phyloP scores from a whole-genome alignment of 2,888 invertebrate genomes.

The Willowsia nigromaculata region DNA sequence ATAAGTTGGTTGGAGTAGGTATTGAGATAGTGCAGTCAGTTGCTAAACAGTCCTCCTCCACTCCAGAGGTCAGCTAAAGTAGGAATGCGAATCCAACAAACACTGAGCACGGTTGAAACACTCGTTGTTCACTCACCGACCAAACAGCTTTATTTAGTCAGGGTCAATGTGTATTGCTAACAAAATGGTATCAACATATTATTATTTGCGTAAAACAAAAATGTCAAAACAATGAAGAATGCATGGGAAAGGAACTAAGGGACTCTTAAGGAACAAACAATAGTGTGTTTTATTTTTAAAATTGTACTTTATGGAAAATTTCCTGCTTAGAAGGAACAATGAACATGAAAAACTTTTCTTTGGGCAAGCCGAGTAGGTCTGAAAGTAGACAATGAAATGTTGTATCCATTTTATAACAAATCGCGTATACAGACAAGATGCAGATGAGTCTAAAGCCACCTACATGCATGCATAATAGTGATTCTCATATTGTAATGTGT shows the following conservation, averaged over 20 bases:
- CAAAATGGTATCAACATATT: too few species aligned
- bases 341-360: background rate
- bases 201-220: background rate
- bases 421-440: too few species aligned
- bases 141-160: background rate
- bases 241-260: too few species aligned
- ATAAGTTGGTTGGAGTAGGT: background rate
- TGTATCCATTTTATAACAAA: too few species aligned
- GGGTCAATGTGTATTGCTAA: conserved; percentile 4
- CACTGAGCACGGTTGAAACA: background rate
- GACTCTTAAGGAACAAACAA: too few species aligned
- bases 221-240: background rate
- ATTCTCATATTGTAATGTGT: too few species aligned
- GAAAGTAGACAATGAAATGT: too few species aligned
- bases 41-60: background rate
- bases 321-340: background rate
- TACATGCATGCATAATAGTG: too few species aligned
- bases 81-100: background rate
- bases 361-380: too few species aligned
- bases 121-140: conserved; percentile 1
- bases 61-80: background rate
- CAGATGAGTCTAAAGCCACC: too few species aligned
- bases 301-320: too few species aligned
- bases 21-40: background rate
- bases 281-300: too few species aligned